phyloP scores from a whole-genome alignment of 2,888 invertebrate species.

The Boloria euphrosyne region DNA sequence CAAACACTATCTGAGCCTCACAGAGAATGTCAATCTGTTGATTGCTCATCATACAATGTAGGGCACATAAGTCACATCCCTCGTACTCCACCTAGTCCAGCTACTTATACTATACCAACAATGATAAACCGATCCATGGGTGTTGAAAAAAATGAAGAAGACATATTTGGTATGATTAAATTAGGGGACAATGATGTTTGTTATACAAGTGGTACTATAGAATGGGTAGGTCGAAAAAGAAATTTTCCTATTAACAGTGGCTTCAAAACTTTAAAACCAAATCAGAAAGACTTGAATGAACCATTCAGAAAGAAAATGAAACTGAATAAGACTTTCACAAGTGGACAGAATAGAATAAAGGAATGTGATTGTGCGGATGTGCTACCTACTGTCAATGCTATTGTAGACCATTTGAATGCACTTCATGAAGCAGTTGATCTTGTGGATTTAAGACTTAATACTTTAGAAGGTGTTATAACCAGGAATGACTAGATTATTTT shows the following conservation, averaged over 20 bases:
- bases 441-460: conserved; percentile 79
- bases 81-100: conserved; percentile 62
- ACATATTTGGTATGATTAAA: conserved; percentile 73
- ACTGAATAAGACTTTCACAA: conserved; percentile 50
- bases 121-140: conserved; percentile 49
- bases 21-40: conserved; percentile 33
- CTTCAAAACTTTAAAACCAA: conserved; percentile 66
- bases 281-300: conserved; percentile 47
- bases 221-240: conserved; percentile 75
- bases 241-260: conserved; percentile 72
- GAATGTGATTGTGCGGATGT: conserved; percentile 74
- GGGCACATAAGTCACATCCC: conserved; percentile 72
- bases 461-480: conserved; percentile 69
- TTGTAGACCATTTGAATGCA: conserved; percentile 81
- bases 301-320: conserved; percentile 55
- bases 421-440: conserved; percentile 80
- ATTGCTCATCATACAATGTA: conserved; percentile 52
- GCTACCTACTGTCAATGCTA: conserved; percentile 75
- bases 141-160: conserved; percentile 46
- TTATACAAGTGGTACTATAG: conserved; percentile 75
- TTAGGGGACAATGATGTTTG: conserved; percentile 72
- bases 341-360: conserved; percentile 49
- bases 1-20: conserved; percentile 23
- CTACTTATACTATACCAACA: conserved; percentile 64
- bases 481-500: conserved; percentile 23